Evolutionary conservation across 1,140 invertebrate genomes (phyloP), one percentile per base, ranked within the genome.

Genomic region (Maniola jurtina): DNA sequence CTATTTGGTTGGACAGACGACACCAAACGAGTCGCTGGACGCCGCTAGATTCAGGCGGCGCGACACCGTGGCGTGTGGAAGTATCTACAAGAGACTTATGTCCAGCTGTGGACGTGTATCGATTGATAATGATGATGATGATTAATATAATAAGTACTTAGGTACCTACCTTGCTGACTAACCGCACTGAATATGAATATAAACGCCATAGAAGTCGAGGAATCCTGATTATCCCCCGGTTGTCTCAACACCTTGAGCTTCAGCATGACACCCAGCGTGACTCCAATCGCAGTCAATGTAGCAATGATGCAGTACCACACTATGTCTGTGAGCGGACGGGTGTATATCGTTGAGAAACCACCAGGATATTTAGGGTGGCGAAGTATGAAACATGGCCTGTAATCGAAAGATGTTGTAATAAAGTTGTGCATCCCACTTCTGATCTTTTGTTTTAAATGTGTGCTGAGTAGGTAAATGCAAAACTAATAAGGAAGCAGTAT

Each of bases 361-460:
- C 87, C 92, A 3, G 89, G 91, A 56, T 85, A 74, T 64, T 92
- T 93, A 0, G 94, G 94, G 83, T 94, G 93, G 6, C 93, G 91
- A 66, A 95, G 93, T 42, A 95, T 93, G 67, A 95, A 93, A 59
- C 89, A 91, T 2, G 92, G 88, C 61, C 93, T 93, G 67, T 42
- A 84, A 82, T 34, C 54, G 5, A 45, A 11, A 11, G 13, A 13
- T 11, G 42, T 6, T 45, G 42, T 5, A 45, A 11, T 45, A 13
- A 45, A 13, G 13, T 45, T 25, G 25, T 25, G 25, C 25, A 25
- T 25, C 25, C 4, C 25, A 25, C 25, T 25, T 25, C 25, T 25
- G 25, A 25, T 25, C 1, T 4, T 25, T 25, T 25, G 25, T 25
- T 25, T 25, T 25, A 25, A 25, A 25, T 4, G 25, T 25, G 25